phyloP scores from a whole-genome alignment of 2,797 vertebrate species.

The Heliangelus exortis region DNA sequence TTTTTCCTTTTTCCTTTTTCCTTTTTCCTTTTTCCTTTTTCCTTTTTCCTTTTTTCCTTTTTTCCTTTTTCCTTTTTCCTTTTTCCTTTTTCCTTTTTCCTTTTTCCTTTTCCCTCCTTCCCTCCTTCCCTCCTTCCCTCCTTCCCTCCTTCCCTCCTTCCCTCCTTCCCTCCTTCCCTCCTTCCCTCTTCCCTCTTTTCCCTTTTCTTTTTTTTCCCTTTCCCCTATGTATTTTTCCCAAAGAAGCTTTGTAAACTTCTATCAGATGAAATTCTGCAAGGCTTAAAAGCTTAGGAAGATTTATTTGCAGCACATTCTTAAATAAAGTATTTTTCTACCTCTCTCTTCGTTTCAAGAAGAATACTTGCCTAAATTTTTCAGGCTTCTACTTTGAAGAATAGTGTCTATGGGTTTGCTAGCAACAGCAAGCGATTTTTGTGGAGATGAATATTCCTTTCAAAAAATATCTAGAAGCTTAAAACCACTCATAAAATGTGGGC shows the following conservation, averaged over 20 bases:
- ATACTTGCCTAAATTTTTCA: background rate
- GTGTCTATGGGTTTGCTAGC: background rate
- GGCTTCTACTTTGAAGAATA: background rate
- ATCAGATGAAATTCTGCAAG: background rate
- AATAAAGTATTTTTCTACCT: background rate
- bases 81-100: no score
- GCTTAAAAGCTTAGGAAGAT: background rate
- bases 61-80: no score
- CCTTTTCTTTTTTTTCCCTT: background rate
- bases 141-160: no score
- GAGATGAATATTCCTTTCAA: conserved; percentile 33
- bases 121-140: no score
- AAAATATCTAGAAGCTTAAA: conserved; percentile 10
- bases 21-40: no score
- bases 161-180: no score
- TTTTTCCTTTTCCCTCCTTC: no score
- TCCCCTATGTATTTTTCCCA: background rate
- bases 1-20: no score
- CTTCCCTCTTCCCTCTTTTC: no score
- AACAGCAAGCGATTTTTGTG: background rate
- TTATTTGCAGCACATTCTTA: background rate
- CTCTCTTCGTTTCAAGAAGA: background rate
- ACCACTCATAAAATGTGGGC: background rate
- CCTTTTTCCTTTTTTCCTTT: no score
- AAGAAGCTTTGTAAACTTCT: background rate